Evolutionary conservation across 2,888 invertebrate genomes (phyloP).

Genomic region (Tricholauxania praeusta): DNA sequence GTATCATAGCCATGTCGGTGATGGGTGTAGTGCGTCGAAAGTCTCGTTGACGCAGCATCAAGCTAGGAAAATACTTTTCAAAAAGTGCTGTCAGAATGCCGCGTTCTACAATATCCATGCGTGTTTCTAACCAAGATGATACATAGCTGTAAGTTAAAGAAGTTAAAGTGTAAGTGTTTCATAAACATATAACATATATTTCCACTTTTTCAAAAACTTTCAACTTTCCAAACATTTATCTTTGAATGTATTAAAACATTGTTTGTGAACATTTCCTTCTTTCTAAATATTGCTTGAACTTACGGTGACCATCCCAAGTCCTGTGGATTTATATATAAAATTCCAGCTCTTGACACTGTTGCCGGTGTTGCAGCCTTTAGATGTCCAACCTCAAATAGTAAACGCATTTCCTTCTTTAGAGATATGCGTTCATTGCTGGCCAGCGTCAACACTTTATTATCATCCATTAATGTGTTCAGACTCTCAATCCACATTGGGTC

Average conservation of each 20-base stretch:
- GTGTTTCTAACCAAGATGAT: constrained; percentile 89
- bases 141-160: constrained; percentile 74
- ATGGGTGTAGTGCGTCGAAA: constrained; percentile 94
- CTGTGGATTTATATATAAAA: constrained; percentile 92
- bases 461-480: constrained; percentile 97
- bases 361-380: constrained; percentile 95
- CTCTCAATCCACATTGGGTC: constrained; percentile 89
- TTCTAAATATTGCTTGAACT: constrained; percentile 62
- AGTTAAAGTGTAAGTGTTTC: too few species aligned
- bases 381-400: constrained; percentile 93
- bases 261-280: too few species aligned
- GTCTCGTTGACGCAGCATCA: constrained; percentile 81
- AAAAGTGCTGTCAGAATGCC: constrained; percentile 89
- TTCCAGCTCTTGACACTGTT: constrained; percentile 95
- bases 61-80: constrained; percentile 92
- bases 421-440: constrained; percentile 97
- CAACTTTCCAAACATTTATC: too few species aligned
- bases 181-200: not conserved
- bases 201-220: too few species aligned
- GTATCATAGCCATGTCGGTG: constrained; percentile 89
- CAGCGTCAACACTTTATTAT: constrained; percentile 93
- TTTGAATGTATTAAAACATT: too few species aligned
- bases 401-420: constrained; percentile 86
- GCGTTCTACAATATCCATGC: constrained; percentile 80
- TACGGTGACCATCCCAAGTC: constrained; percentile 96